phyloP scores from a whole-genome alignment of 2,888 invertebrate species.

The Platycheirus albimanus region DNA sequence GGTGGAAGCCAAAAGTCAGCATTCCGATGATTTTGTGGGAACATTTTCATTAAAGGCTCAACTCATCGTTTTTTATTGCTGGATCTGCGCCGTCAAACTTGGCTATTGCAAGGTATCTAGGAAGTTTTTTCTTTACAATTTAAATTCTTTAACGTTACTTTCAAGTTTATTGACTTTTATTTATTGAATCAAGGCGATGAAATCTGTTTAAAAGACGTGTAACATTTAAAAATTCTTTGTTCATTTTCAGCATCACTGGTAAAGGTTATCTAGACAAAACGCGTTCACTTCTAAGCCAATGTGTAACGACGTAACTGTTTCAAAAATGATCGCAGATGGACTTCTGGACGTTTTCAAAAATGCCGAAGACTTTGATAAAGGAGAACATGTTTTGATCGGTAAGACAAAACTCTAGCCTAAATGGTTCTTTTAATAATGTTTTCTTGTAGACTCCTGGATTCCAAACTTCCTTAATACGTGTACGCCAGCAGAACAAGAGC shows the following conservation, averaged over 20 bases:
- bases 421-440: neutral
- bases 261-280: conserved; percentile 81
- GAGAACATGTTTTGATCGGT: conserved; percentile 79
- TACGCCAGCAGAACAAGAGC: conserved; percentile 80
- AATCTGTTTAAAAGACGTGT: too few relatives aligned
- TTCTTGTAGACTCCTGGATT: conserved; percentile 79
- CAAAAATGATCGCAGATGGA: conserved; percentile 78
- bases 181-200: too few relatives aligned
- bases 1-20: conserved; percentile 84
- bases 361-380: conserved; percentile 78
- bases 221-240: too few relatives aligned
- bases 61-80: conserved; percentile 84
- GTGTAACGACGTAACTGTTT: conserved; percentile 78
- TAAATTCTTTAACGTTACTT: too few relatives aligned
- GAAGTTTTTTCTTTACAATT: neutral
- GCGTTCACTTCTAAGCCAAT: conserved; percentile 79
- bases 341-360: conserved; percentile 78
- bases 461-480: conserved; percentile 79
- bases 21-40: conserved; percentile 85
- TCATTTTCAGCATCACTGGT: conserved; percentile 75
- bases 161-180: too few relatives aligned
- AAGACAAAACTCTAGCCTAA: neutral
- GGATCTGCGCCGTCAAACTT: conserved; percentile 83
- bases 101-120: conserved; percentile 79
- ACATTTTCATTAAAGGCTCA: conserved; percentile 84